phyloP scores from a whole-genome alignment of 2,797 vertebrate species.

The Chrysocyon brachyurus region DNA sequence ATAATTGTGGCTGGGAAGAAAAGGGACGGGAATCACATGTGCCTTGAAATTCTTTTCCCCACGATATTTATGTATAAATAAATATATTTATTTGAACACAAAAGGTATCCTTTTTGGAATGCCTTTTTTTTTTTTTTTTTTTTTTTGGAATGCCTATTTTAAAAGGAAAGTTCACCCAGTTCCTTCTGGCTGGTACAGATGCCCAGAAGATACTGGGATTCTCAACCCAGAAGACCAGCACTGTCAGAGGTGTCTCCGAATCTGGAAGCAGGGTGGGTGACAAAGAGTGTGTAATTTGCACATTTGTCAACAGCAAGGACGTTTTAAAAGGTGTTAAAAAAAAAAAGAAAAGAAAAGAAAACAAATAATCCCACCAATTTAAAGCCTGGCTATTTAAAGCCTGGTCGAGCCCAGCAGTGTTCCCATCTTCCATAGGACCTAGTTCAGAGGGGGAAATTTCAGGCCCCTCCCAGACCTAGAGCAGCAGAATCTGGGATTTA shows the following conservation, averaged over 20 bases:
- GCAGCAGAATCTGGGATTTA: not conserved
- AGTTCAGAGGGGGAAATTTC: not conserved
- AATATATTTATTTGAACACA: not conserved
- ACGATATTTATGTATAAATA: too few relatives aligned
- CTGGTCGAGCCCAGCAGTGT: accelerated
- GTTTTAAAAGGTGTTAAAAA: not conserved
- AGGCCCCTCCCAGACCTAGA: not conserved
- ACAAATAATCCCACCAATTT: not conserved
- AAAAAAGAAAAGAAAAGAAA: not conserved
- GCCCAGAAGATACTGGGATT: not conserved
- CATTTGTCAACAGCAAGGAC: not conserved
- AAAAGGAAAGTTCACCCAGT: not conserved
- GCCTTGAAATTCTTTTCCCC: not conserved
- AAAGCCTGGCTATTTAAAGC: not conserved
- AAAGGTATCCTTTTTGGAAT: not conserved
- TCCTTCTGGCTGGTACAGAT: not conserved
- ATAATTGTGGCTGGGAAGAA: not conserved
- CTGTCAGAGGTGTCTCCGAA: not conserved
- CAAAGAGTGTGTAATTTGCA: not conserved
- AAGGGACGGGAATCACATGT: not conserved
- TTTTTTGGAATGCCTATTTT: not conserved
- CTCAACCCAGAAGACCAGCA: not conserved
- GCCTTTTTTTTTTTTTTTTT: not conserved
- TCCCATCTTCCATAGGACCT: not conserved
- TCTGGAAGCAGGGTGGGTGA: not conserved